Base-by-base conservation (phyloP, 2,113 vertebrate genomes). In the Romanogobio albipinnatus region DNA sequence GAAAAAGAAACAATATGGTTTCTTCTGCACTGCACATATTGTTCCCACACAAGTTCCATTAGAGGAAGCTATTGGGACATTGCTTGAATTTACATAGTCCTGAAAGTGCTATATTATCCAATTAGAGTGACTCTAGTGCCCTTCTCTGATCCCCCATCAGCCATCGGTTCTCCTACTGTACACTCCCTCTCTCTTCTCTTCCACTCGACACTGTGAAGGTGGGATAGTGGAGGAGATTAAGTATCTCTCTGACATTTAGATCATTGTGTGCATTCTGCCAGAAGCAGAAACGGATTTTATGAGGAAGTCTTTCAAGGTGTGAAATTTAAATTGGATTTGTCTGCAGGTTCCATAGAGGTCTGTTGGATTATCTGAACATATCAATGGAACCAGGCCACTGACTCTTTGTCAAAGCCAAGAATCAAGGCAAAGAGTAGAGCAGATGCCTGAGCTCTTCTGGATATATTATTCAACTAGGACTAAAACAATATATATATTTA, bases 171-270 rank as follows among this genome's bases (percentile, higher is more conserved):
- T 85, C 19, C 9, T 22, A 19, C 49, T n/a, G 17, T 22, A 29
- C 47, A 49, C 4, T 10, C 29, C 19, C 68, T 82, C 64, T 70
- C 29, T 70, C 11, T 82, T 71, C 66, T 82, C 15, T 56, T 73
- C 33, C 76, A 61, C 77, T 56, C 33, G 76, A 85, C 59, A 19
- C 39, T 62, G 49, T 56, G 8, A 84, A 56, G 26, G 47, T 79
- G 75, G 75, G 51, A 66, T 77, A 43, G 79, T 78, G 83, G 22
- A 15, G 82, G 47, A 59, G 80, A 76, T 77, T 74, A 85, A 87
- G 76, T 79, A 43, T 78, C 88, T 71, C 73, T 43, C 70, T 82
- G 86, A 84, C 76, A 77, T 86, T 89, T 70, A 81, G 56, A 78
- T 66, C 68, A 80, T 62, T 83, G 66, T 84, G 33, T 80, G 77